A percentile compares a stretch with the other conserved stretches of the same genome.
Evolutionary conservation across 2,113 vertebrate species (phyloP).

Genomic region (Myotis lucifugus): DNA sequence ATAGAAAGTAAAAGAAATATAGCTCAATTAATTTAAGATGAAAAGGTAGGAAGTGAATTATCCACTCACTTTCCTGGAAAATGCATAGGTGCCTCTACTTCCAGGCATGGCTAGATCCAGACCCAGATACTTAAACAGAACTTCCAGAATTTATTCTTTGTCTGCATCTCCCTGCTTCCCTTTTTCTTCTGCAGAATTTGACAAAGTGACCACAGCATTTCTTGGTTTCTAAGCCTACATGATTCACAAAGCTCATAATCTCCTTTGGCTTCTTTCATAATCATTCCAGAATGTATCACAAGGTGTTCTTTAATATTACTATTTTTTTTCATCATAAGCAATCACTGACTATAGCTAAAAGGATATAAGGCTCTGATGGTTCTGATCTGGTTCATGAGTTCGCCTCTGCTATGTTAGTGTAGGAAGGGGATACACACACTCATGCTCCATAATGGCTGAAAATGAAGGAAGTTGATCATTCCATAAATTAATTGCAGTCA

Average conservation of each 20-base stretch:
- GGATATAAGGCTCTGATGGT: neutral
- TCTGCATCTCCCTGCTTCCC: neutral
- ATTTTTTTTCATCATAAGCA: neutral
- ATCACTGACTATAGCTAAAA: neutral
- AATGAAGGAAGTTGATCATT: neutral
- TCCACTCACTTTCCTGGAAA: neutral
- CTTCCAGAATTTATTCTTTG: neutral
- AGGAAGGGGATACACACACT: neutral
- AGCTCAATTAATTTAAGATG: neutral
- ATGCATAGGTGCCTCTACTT: neutral
- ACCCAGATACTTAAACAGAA: neutral
- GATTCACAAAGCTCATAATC: neutral
- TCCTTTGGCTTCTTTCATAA: neutral
- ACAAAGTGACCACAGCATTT: neutral
- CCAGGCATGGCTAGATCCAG: neutral
- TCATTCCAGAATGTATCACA: neutral
- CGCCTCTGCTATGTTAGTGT: neutral
- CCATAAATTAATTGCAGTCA: neutral
- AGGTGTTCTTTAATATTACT: neutral
- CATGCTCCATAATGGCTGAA: neutral
- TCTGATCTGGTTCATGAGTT: neutral
- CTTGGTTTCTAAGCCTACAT: neutral
- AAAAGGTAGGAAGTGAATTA: neutral
- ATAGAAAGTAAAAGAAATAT: neutral
- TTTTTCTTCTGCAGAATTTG: neutral